Evolutionary conservation across 2,888 invertebrate species (phyloP).

Genomic region (Oscheius myriophilus): DNA sequence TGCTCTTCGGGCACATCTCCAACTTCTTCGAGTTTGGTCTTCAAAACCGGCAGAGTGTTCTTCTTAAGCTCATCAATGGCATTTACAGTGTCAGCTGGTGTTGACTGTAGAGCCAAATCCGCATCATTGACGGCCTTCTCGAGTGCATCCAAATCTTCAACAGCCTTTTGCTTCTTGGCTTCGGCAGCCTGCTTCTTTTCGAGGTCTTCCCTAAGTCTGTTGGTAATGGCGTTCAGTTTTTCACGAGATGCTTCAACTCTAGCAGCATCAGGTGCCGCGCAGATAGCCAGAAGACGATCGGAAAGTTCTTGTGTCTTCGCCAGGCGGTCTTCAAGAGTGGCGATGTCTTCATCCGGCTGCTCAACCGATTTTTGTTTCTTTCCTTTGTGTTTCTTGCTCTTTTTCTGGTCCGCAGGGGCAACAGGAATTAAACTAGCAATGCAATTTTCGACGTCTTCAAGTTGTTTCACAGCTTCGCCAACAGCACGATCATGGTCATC

Average conservation of each 20-base stretch:
- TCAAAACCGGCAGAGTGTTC: conserved; percentile 26
- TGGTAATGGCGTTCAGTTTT: conserved; percentile 19
- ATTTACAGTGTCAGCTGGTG: conserved; percentile 31
- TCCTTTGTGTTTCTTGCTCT: conserved; percentile 26
- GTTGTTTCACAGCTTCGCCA: conserved; percentile 9
- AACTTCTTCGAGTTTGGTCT: conserved; percentile 34
- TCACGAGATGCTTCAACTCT: conserved; percentile 20
- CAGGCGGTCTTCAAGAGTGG: conserved; percentile 22
- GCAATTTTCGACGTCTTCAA: conserved; percentile 32
- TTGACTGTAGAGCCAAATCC: conserved; percentile 33
- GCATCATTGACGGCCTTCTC: conserved; percentile 40
- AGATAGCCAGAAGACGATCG: conserved; percentile 9
- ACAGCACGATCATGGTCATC: conserved; percentile 27
- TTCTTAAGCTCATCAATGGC: conserved; percentile 30
- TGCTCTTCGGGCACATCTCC: conserved; percentile 19
- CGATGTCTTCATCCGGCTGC: conserved; percentile 4
- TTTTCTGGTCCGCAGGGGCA: conserved; percentile 21
- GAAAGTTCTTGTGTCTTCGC: conserved; percentile 15
- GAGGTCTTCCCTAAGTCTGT: conserved; percentile 35
- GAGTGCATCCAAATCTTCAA: conserved; percentile 39
- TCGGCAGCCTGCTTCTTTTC: conserved; percentile 23
- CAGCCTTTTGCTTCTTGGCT: conserved; percentile 28
- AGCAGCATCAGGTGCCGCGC: background rate
- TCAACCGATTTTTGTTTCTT: conserved; percentile 21
- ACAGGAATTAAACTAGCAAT: conserved; percentile 34